Evolutionary conservation across 2,113 vertebrate genomes (phyloP), one percentile per base, ranked within the genome.

Genomic region (Telmatochromis sp.): DNA sequence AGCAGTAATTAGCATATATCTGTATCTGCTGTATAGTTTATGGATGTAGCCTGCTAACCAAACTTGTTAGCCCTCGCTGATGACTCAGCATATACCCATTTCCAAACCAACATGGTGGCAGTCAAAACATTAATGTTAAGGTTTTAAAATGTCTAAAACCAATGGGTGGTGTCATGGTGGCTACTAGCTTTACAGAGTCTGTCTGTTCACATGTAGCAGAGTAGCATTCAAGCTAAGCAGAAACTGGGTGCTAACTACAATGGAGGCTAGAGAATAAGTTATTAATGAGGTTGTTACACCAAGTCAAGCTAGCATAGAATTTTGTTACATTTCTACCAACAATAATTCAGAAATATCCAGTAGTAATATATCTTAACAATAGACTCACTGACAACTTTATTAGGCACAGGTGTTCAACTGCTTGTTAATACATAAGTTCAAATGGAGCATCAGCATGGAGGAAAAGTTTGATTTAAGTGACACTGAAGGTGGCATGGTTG

Each of bases 371-470:
- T 14, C 45, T 40, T 40, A 21, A 40, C n/a, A 35, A 63, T 7
- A 63, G 23, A 58, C 55, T 28, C 7, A 33, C 15, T 63, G 9
- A 33, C 5, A 33, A 63, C 9, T 35, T 11, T 63, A 63, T 63
- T 63, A 63, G 28, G 0, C 6, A 19, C 28, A 63, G 2, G 0
- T 2, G 58, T 60, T 60, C 58, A 63, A 63, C 58, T 63, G 58
- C 58, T 63, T 33, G 58, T 0, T 33, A 63, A 63, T 63, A 33
- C 9, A 63, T 11, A 35, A 31, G 31, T 35, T 65, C 60, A 0
- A 65, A 65, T 12, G 1, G 17, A 35, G 17, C 31, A 65, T 65
- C 31, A 7, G 17, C 11, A 37, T 68, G 60, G 33, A 37, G 33
- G 0, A 68, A 35, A 68, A 37, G 19, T 13, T n/a, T 37, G 31